Base-by-base conservation (phyloP, 2,113 vertebrate species). In the Festucalex cinctus region DNA sequence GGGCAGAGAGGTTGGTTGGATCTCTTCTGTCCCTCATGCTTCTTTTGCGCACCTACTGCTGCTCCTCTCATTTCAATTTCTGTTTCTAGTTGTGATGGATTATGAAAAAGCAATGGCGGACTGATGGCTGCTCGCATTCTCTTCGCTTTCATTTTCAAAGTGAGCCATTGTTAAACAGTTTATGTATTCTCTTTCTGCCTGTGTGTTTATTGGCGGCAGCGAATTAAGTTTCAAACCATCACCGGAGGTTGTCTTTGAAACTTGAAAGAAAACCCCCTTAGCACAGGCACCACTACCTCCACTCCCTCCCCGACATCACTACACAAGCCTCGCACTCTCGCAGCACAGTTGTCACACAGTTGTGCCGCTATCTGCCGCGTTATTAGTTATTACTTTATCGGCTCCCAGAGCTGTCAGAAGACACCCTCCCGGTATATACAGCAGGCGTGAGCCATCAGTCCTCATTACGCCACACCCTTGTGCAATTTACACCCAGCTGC, bases 301-400 rank as follows among this genome's bases (percentile, higher is more conserved):
- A 63, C 78, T 61, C 69, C 22, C 43, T 56, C 67, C 57, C 43
- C 60, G 19, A 54, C 63, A 64, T 60, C 64, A 63, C 59, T 71
- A 76, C 71, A 69, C 82, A 74, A 53, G 54, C 71, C 70, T 59
- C 72, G 39, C 76, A 60, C 81, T 80, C 83, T 73, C 71, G 65
- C 78, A 58, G 62, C 81, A 61, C 77, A 88, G 88, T 89, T 91
- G 88, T 93, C 91, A 88, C 79, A 88, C 78, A 83, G 86, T 82
- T 71, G 77, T 66, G 61, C 81, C 44, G 76, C 87, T 91, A 91
- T 92, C 86, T 87, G 86, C 87, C 54, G 88, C 88, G 89, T 92
- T 93, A 91, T 88, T 91, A 90, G 83, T 90, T 92, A 89, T 89
- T 89, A 89, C 87, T 91, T 90, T 90, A 91, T 90, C 84, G 84